Conservation (phyloP, 2,888 invertebrate genomes). For the Agapostemon virescens region DNA sequence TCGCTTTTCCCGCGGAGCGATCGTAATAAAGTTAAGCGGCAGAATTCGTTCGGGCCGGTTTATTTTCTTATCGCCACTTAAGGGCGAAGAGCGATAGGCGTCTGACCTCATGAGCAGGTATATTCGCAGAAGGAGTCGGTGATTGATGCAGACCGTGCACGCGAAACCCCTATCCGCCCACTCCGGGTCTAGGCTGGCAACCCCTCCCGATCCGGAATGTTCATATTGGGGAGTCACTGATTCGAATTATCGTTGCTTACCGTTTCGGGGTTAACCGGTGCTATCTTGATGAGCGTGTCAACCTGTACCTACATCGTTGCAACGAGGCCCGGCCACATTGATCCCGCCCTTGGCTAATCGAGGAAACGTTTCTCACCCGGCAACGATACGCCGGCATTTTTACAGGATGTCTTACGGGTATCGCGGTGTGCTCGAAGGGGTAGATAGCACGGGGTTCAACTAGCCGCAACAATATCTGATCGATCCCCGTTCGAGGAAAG, state of each 20-base stretch:
- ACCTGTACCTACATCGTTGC: slow-evolving; percentile 25
- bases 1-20: slow-evolving; percentile 19
- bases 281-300: slow-evolving; percentile 36
- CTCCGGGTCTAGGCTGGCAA: slow-evolving; percentile 21
- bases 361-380: slow-evolving; percentile 3
- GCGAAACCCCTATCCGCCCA: slow-evolving; percentile 69
- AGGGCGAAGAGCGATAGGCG: slow-evolving; percentile 74
- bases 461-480: not conserved
- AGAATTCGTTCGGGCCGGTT: slow-evolving; percentile 65
- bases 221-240: slow-evolving; percentile 63
- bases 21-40: slow-evolving; percentile 62
- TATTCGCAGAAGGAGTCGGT: slow-evolving; percentile 68
- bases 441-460: not conserved
- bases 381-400: slow-evolving; percentile 10
- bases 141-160: slow-evolving; percentile 76
- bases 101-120: slow-evolving; percentile 71
- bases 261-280: slow-evolving; percentile 40
- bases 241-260: slow-evolving; percentile 47
- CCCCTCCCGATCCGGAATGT: slow-evolving; percentile 66
- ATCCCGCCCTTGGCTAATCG: slow-evolving; percentile 12
- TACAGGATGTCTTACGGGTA: slow-evolving; percentile 1
- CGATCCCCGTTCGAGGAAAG: not conserved
- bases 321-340: slow-evolving; percentile 1
- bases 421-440: not conserved
- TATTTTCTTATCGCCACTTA: slow-evolving; percentile 75